Conservation (phyloP, 2,888 invertebrate species). For the Eupithecia dodoneata region DNA sequence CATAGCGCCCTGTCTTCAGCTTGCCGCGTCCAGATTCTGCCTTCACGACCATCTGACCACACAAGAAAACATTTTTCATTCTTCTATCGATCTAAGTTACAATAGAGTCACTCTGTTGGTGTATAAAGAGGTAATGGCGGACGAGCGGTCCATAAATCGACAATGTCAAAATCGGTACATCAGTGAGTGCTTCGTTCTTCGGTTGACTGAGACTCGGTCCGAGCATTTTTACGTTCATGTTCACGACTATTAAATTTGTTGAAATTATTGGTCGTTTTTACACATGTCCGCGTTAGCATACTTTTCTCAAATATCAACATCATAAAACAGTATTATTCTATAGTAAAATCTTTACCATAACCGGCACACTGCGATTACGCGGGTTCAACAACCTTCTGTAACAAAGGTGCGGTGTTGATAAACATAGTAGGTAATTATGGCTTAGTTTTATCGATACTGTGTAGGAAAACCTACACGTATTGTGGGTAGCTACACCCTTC, state of each 20-base stretch:
- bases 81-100: too few relatives aligned
- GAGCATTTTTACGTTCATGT: too few relatives aligned
- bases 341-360: neutral
- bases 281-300: neutral
- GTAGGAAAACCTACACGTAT: neutral
- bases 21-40: too few relatives aligned
- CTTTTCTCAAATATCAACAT: neutral
- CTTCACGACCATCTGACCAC: too few relatives aligned
- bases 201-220: too few relatives aligned
- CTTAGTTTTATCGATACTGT: constrained; percentile 4
- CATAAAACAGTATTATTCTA: neutral
- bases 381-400: constrained; percentile 1
- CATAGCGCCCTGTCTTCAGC: too few relatives aligned
- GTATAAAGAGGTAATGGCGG: too few relatives aligned
- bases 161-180: too few relatives aligned
- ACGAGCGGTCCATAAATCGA: too few relatives aligned
- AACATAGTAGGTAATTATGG: neutral
- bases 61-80: too few relatives aligned
- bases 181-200: too few relatives aligned
- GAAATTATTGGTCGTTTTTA: neutral
- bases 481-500: neutral
- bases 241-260: neutral
- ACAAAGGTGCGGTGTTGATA: constrained; percentile 3
- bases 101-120: too few relatives aligned
- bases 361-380: neutral